These are phyloP conservation scores for Lepus timidus DNA, from an alignment of 2,113 vertebrate genomes.

Conservation along the genomic window DNA sequence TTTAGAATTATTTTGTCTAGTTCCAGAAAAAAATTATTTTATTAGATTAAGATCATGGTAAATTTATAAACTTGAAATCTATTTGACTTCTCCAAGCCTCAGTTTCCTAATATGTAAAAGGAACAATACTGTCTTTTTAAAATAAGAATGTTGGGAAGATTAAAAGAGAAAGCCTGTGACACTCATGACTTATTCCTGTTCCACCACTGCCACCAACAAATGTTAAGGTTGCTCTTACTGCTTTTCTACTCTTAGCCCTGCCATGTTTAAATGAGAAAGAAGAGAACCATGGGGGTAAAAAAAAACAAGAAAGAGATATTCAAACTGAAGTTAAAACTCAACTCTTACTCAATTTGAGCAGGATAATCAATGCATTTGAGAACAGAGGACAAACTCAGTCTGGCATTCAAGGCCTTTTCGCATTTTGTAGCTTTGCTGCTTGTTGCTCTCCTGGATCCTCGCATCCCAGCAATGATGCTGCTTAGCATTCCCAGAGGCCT, in stretches of 20 bases:
- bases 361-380: background rate
- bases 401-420: background rate
- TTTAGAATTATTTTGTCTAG: constrained; percentile 64
- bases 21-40: background rate
- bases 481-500: background rate
- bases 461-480: background rate
- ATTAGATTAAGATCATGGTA: constrained; percentile 3
- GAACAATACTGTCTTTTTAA: background rate
- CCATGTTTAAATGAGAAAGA: background rate
- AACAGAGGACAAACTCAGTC: background rate
- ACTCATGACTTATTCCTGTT: background rate
- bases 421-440: background rate
- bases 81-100: background rate
- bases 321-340: background rate
- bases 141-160: background rate
- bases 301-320: background rate
- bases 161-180: background rate
- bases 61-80: constrained; percentile 44
- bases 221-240: background rate
- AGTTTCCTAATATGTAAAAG: constrained; percentile 28
- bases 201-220: too few relatives aligned
- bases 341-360: background rate
- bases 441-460: background rate
- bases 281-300: background rate
- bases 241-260: background rate